Conservation (phyloP, 2,797 vertebrate species). For the Apogon talboti region DNA sequence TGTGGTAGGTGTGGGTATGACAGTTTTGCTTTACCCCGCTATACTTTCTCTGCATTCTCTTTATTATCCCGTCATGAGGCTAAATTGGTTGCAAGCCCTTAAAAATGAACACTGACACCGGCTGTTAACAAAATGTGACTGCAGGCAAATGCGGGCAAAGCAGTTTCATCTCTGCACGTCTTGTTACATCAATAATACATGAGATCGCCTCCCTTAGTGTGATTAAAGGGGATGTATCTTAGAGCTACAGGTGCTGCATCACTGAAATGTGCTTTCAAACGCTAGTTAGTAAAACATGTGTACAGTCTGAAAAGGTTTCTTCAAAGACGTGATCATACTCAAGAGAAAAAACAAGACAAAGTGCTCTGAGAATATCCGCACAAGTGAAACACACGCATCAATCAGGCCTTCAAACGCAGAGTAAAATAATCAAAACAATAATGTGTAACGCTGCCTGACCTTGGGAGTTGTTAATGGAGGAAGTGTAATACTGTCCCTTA, state of each 20-base stretch:
- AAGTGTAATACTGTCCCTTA: conserved; percentile 11
- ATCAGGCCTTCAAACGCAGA: conserved; percentile 13
- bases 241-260: conserved; percentile 42
- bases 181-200: conserved; percentile 54
- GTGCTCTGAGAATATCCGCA: conserved; percentile 1
- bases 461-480: conserved; percentile 32
- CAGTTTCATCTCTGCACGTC: conserved; percentile 37
- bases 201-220: conserved; percentile 28
- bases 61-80: conserved; percentile 44
- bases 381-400: conserved; percentile 1
- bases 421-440: conserved; percentile 4
- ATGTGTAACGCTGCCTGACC: conserved; percentile 21
- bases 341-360: conserved; percentile 14
- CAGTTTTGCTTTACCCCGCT: conserved; percentile 26
- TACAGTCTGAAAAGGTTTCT: conserved; percentile 18
- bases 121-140: conserved; percentile 49
- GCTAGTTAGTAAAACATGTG: conserved; percentile 36
- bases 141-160: conserved; percentile 36
- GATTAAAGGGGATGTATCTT: conserved; percentile 57
- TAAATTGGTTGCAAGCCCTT: conserved; percentile 45
- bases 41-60: conserved; percentile 38
- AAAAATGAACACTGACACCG: conserved; percentile 37
- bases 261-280: conserved; percentile 36
- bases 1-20: conserved; percentile 21
- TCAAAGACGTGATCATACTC: conserved; percentile 17